These are phyloP conservation scores for Zosterops lateralis DNA, from an alignment of 2,113 vertebrate species.

Conservation along the genomic window DNA sequence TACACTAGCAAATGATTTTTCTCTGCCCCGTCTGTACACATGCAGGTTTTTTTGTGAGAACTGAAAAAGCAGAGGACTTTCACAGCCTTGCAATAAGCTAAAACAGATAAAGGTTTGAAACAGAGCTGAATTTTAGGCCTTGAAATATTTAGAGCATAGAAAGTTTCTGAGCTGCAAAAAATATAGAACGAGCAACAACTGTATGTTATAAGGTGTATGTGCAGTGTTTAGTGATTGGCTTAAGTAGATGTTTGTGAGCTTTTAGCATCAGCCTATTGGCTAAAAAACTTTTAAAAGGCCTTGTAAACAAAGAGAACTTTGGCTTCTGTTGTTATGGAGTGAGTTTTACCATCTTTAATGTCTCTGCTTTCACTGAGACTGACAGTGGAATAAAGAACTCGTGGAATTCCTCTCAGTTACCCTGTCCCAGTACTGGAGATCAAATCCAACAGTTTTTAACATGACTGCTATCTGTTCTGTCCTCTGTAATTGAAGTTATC, in stretches of 20 bases:
- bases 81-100: too few species aligned
- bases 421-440: background rate
- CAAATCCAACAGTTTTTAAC: background rate
- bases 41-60: background rate
- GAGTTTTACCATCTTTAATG: background rate
- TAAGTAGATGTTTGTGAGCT: too few species aligned
- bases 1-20: background rate
- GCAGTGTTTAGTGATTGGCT: too few species aligned
- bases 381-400: background rate
- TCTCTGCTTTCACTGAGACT: background rate
- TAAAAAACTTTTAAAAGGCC: background rate
- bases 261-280: background rate
- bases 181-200: too few species aligned
- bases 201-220: too few species aligned
- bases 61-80: too few species aligned
- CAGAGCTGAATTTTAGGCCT: too few species aligned
- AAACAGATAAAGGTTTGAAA: too few species aligned
- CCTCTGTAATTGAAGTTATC: background rate
- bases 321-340: background rate
- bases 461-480: background rate
- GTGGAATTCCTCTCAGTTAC: background rate
- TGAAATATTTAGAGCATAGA: too few species aligned
- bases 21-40: accelerated
- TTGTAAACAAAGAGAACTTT: background rate
- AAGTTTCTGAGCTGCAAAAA: too few species aligned